Evolutionary conservation across 2,113 vertebrate genomes (phyloP), one percentile per base, ranked within the genome.

Genomic region (Carassius carassius): DNA sequence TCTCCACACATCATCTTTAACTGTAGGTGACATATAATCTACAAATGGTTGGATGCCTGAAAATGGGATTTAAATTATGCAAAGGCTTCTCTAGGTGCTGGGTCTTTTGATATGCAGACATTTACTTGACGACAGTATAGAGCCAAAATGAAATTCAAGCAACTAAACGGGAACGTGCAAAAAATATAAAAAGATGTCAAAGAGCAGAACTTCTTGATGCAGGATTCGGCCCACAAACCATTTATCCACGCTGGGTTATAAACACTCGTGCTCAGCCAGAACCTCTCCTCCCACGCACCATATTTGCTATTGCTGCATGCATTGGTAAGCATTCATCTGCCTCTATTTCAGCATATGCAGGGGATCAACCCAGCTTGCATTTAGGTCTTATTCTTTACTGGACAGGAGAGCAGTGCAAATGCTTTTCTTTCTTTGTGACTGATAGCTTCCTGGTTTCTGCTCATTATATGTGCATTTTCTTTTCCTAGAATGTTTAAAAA

Each of bases 41-140:
- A 81, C 76, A 86, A 81, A 79, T 32, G 62, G 70, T 62, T 81
- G 62, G 70, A 86, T 69, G 62, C 37, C 25, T 13, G 74, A 54
- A 86, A 84, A 84, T 70, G n/a, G 73, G 23, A 65, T 81, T 72
- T 84, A 75, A 83, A 86, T 88, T 84, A 88, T 88, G 87, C 82
- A 88, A 58, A 81, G 72, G 29, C 78, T 78, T 86, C 72, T 60
- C 77, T 81, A 41, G 85, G 76, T 84, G 81, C 81, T 84, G 35
- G 41, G 63, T 47, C 19, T 19, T 62, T 75, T 76, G 25, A n/a
- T 72, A 65, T 35, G 85, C 70, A 63, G 86, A 88, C 77, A 62
- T 88, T 86, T 81, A 88, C 79, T 82, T 44, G 56, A 32, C 5
- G 23, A 75, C n/a, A 14, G 13, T 75, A 78, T 65, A 78, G 72